Conservation (phyloP, 2,113 vertebrate species). For the Merops nubicus region DNA sequence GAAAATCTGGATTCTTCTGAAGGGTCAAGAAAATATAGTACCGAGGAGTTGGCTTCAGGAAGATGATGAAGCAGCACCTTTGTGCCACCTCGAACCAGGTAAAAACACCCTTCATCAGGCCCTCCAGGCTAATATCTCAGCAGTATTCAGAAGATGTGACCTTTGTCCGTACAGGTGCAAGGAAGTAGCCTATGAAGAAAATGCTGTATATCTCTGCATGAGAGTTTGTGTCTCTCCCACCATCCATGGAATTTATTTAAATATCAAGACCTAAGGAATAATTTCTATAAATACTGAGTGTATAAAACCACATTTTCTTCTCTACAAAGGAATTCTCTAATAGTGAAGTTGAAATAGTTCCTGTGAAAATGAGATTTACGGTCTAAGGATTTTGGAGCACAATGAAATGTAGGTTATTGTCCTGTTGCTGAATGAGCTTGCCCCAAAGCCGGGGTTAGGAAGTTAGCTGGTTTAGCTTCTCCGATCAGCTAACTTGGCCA, state of each 20-base stretch:
- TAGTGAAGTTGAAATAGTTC: background rate
- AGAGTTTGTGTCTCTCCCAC: background rate
- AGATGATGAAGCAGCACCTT: background rate
- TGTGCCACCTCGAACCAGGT: background rate
- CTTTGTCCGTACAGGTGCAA: background rate
- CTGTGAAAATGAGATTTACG: background rate
- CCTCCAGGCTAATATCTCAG: background rate
- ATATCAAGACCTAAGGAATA: background rate
- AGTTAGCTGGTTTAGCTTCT: background rate
- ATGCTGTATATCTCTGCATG: background rate
- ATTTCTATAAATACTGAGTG: background rate
- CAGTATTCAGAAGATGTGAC: background rate
- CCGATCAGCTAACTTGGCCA: background rate
- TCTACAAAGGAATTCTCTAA: background rate
- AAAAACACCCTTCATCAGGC: background rate
- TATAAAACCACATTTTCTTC: accelerated
- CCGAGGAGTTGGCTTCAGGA: background rate
- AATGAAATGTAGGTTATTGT: background rate
- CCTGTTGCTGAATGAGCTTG: background rate
- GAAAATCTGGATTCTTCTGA: background rate
- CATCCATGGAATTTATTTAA: background rate
- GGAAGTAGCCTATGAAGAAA: background rate
- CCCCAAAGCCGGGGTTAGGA: background rate
- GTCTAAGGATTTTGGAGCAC: background rate
- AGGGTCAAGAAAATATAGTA: background rate